A percentile compares a stretch with the other conserved stretches of the same genome.
Conservation (phyloP, 2,113 vertebrate species). For the Atrichornis clamosus region DNA sequence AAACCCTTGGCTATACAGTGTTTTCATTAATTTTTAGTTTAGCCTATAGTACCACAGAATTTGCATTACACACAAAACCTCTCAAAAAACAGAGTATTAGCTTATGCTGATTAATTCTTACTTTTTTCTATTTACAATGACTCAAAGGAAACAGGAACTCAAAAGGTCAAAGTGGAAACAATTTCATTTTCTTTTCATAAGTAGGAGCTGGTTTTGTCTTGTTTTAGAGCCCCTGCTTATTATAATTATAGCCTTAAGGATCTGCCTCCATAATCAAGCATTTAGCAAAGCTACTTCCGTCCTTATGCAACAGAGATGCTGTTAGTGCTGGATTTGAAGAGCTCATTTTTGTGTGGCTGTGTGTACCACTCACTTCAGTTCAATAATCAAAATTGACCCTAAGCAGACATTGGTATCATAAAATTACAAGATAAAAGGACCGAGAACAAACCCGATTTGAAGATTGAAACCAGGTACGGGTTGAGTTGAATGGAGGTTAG, state of each 20-base stretch:
- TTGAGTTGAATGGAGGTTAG: neutral
- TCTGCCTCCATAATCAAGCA: neutral
- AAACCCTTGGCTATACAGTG: neutral
- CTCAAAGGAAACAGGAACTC: constrained; percentile 7
- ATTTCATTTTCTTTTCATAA: neutral
- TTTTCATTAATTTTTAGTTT: neutral
- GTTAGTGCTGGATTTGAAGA: neutral
- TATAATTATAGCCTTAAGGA: neutral
- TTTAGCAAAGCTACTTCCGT: neutral
- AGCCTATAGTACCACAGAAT: neutral
- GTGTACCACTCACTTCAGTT: neutral
- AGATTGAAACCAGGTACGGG: neutral
- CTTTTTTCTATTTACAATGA: neutral
- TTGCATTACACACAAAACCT: neutral
- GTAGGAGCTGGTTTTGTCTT: neutral
- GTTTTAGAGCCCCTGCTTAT: neutral
- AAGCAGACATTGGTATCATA: neutral
- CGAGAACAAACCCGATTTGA: neutral
- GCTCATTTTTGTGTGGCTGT: neutral
- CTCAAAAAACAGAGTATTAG: neutral
- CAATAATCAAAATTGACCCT: neutral
- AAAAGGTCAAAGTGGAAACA: constrained; percentile 13
- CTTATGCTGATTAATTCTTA: neutral
- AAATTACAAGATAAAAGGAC: neutral
- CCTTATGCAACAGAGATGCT: neutral